These are phyloP conservation scores for Caenorhabditis drosophilae DNA, from an alignment of 2,888 invertebrate genomes.

Conservation along the genomic window DNA sequence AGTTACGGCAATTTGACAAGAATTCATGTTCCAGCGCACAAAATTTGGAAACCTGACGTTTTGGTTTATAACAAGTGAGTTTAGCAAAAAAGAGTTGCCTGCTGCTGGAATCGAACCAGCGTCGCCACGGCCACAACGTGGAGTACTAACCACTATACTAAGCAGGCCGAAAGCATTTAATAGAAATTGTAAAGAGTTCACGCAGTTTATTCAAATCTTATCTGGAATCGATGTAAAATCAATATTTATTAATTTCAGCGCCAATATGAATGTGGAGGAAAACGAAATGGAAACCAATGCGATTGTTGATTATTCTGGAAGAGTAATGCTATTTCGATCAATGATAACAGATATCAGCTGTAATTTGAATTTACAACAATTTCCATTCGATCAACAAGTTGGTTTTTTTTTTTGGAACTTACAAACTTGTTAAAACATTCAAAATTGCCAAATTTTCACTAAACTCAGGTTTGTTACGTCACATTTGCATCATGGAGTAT, in stretches of 20 bases:
- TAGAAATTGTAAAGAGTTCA: slow-evolving; percentile 4
- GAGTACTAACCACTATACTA: slow-evolving; percentile 67
- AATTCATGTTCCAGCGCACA: slow-evolving; percentile 63
- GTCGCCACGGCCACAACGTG: slow-evolving; percentile 66
- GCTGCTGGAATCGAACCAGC: slow-evolving; percentile 60
- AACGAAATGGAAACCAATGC: slow-evolving; percentile 67
- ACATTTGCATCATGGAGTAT: slow-evolving; percentile 66
- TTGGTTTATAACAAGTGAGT: slow-evolving; percentile 64
- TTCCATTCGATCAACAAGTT: slow-evolving; percentile 63
- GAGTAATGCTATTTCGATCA: slow-evolving; percentile 59
- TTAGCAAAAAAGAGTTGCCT: slow-evolving; percentile 25
- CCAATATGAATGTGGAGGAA: slow-evolving; percentile 66
- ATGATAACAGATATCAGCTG: slow-evolving; percentile 66
- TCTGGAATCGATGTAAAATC: background rate
- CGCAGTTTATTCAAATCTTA: background rate
- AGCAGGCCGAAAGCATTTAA: slow-evolving; percentile 30
- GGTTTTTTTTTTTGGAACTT: no score
- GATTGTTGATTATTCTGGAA: slow-evolving; percentile 56
- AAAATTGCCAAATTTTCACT: background rate
- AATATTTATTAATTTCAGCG: slow-evolving; percentile 43
- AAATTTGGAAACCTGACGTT: slow-evolving; percentile 67
- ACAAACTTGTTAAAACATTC: background rate
- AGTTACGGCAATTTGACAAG: slow-evolving; percentile 60
- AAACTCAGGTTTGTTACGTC: slow-evolving; percentile 61
- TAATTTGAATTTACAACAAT: slow-evolving; percentile 59